phyloP scores from a whole-genome alignment of 2,797 vertebrate genomes.

The Chiroxiphia lanceolata region DNA sequence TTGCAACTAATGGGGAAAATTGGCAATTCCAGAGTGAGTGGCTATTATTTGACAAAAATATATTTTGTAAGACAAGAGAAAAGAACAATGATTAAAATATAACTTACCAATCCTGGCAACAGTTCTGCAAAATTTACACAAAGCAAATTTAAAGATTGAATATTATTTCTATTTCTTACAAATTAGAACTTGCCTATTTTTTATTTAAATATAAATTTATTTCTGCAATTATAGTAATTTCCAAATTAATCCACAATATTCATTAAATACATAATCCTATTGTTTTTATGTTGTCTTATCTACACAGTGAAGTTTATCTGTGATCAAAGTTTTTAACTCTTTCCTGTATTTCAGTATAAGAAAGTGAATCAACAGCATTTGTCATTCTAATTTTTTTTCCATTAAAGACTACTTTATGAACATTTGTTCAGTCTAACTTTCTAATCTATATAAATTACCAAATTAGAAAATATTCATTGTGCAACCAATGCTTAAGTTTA shows the following conservation, averaged over 20 bases:
- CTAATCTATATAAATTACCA: background rate
- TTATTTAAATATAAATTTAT: background rate
- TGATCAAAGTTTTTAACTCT: background rate
- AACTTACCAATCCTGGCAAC: background rate
- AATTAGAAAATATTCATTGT: background rate
- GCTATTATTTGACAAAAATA: background rate
- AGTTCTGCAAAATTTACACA: background rate
- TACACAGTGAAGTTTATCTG: background rate
- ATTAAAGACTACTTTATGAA: background rate
- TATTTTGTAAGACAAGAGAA: background rate
- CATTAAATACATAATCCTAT: background rate
- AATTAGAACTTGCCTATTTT: background rate
- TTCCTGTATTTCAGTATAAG: background rate
- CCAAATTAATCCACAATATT: background rate
- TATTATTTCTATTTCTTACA: background rate
- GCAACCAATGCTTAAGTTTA: background rate
- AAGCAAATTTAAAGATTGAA: background rate
- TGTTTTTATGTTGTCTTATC: background rate
- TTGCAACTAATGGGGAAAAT: background rate
- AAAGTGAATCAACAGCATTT: background rate
- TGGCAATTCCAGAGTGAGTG: background rate
- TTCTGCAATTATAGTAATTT: background rate
- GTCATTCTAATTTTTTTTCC: background rate
- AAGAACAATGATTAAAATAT: background rate
- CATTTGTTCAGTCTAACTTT: background rate